A percentile compares a stretch with the other conserved stretches of the same genome.
Evolutionary conservation across 2,797 vertebrate genomes (phyloP).

Genomic region (Mus minutoides): DNA sequence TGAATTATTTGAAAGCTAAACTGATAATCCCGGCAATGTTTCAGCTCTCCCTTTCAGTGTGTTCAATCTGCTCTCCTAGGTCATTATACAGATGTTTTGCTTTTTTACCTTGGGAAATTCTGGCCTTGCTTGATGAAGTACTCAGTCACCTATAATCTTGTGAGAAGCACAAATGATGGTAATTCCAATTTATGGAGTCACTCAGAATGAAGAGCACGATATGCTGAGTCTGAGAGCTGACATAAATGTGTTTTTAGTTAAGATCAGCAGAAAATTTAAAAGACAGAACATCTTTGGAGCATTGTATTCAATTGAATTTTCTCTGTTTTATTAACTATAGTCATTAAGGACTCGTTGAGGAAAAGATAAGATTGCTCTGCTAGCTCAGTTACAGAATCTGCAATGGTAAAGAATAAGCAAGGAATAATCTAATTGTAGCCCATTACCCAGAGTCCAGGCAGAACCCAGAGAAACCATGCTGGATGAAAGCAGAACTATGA

Average conservation of each 20-base stretch:
- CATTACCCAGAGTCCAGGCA: background rate
- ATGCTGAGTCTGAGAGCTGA: constrained; percentile 69
- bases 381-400: constrained; percentile 55
- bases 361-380: constrained; percentile 52
- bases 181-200: constrained; percentile 75
- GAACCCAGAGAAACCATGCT: background rate
- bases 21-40: constrained; percentile 60
- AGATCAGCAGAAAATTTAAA: constrained; percentile 71
- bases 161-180: constrained; percentile 61
- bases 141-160: constrained; percentile 71
- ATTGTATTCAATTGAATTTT: constrained; percentile 66
- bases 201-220: constrained; percentile 51
- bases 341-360: constrained; percentile 72
- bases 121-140: constrained; percentile 72
- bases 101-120: constrained; percentile 75
- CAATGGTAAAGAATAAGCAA: constrained; percentile 29
- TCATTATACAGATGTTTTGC: constrained; percentile 70
- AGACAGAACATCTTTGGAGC: constrained; percentile 40
- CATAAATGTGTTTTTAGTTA: constrained; percentile 71
- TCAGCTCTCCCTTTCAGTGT: constrained; percentile 54
- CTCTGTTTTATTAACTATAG: constrained; percentile 55
- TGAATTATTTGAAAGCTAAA: constrained; percentile 67
- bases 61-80: constrained; percentile 72
- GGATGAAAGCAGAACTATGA: background rate
- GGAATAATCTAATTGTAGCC: constrained; percentile 60